Conservation (phyloP, 1,140 invertebrate species). For the Adelges cooleyi region DNA sequence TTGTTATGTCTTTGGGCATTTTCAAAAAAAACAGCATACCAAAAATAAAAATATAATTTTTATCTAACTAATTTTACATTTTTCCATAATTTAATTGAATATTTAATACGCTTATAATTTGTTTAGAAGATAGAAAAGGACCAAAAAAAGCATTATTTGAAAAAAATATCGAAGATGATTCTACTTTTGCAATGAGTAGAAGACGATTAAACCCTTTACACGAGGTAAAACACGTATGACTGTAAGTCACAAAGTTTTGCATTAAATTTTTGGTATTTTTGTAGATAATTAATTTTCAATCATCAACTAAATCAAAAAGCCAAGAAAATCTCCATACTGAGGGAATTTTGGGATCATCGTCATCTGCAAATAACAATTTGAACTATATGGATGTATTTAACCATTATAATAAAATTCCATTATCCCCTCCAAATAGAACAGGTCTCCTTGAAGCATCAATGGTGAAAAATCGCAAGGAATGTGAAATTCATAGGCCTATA, state of each 20-base stretch:
- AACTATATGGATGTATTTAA: not conserved
- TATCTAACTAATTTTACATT: too few species aligned
- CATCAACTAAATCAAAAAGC: slow-evolving; percentile 11
- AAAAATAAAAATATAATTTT: too few species aligned
- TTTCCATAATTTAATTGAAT: too few species aligned
- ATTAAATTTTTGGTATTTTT: not conserved
- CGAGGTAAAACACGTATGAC: not conserved
- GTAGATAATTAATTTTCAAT: slow-evolving; percentile 15
- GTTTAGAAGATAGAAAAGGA: slow-evolving; percentile 4
- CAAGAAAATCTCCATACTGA: slow-evolving; percentile 5
- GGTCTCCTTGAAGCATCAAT: not conserved
- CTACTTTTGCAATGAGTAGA: slow-evolving; percentile 4
- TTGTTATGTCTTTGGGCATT: too few species aligned
- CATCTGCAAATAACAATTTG: not conserved
- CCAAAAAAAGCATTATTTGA: slow-evolving; percentile 18
- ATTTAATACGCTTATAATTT: too few species aligned
- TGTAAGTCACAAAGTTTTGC: not conserved
- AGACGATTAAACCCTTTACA: slow-evolving; percentile 13
- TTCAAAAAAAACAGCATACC: too few species aligned
- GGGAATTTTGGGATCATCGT: not conserved
- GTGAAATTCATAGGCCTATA: not conserved
- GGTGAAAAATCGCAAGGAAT: not conserved
- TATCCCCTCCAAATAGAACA: not conserved
- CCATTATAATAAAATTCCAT: slow-evolving; percentile 7
- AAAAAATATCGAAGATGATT: not conserved